phyloP scores from a whole-genome alignment of 2,888 invertebrate species.

The Hedya salicella region DNA sequence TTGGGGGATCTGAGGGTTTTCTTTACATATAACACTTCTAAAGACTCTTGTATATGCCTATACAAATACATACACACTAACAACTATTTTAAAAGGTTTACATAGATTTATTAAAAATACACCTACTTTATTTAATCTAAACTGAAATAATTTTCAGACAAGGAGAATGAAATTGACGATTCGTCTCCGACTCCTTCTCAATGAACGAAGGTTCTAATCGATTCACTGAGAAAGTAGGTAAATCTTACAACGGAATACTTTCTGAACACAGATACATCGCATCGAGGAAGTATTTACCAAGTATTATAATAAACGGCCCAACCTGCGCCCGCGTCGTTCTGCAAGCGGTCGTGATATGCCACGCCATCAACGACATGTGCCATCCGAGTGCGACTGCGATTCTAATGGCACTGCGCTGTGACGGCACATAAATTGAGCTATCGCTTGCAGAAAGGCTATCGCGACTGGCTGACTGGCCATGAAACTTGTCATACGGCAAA shows the following conservation, averaged over 20 bases:
- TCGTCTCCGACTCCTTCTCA: too few relatives aligned
- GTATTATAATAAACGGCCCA: constrained; percentile 26
- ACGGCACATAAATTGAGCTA: constrained; percentile 29
- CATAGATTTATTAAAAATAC: too few relatives aligned
- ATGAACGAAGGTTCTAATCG: too few relatives aligned
- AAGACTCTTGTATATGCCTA: too few relatives aligned
- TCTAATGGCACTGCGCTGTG: constrained; percentile 16
- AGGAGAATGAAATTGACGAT: too few relatives aligned
- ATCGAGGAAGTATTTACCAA: not conserved
- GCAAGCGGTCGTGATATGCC: constrained; percentile 35
- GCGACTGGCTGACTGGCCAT: not conserved
- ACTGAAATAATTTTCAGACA: too few relatives aligned
- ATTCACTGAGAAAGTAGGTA: not conserved
- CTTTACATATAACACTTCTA: too few relatives aligned
- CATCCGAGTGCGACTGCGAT: constrained; percentile 19
- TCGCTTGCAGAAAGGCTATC: not conserved
- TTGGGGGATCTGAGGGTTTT: too few relatives aligned
- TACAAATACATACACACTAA: too few relatives aligned
- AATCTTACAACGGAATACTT: not conserved
- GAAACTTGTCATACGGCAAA: too few relatives aligned
- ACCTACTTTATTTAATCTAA: too few relatives aligned
- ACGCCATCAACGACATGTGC: constrained; percentile 20
- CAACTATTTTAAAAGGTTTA: too few relatives aligned
- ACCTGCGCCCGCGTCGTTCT: constrained; percentile 14
- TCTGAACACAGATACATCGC: not conserved